These are phyloP conservation scores for Hapalemur alaotrensis DNA, from an alignment of 2,797 vertebrate species.

Conservation along the genomic window DNA sequence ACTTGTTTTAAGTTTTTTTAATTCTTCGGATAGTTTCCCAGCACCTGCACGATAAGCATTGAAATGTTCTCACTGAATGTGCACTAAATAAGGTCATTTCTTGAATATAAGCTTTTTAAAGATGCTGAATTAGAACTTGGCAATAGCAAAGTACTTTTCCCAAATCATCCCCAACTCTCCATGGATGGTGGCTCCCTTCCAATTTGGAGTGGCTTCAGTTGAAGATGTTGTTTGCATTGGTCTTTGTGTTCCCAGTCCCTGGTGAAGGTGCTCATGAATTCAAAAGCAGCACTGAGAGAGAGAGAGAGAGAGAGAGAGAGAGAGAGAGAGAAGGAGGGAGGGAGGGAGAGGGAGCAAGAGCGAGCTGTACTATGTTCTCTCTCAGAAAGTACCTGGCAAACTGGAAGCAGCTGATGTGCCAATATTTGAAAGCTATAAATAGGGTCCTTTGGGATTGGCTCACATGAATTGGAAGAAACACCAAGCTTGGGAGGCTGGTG, in stretches of 20 bases:
- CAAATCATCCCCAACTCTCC: not conserved
- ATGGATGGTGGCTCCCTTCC: not conserved
- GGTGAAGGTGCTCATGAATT: no score
- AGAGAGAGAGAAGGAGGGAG: rapidly evolving
- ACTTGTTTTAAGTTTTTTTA: not conserved
- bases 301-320: no score
- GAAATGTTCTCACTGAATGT: not conserved
- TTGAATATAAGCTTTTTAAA: not conserved
- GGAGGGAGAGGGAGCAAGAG: not conserved
- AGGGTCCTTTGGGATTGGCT: not conserved
- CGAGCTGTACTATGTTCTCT: not conserved
- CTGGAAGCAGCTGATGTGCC: not conserved
- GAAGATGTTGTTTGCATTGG: not conserved
- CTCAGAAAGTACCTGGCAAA: not conserved
- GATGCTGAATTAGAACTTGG: not conserved
- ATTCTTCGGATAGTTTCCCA: not conserved
- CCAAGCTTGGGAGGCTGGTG: not conserved
- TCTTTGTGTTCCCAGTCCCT: rapidly evolving
- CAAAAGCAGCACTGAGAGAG: not conserved
- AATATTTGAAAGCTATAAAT: not conserved
- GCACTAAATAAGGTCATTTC: not conserved
- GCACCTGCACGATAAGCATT: rapidly evolving
- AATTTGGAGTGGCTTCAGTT: not conserved
- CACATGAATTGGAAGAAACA: rapidly evolving
- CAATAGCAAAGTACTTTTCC: not conserved